These are phyloP conservation scores for Eleginops maclovinus DNA, from an alignment of 2,113 vertebrate species.

Conservation along the genomic window DNA sequence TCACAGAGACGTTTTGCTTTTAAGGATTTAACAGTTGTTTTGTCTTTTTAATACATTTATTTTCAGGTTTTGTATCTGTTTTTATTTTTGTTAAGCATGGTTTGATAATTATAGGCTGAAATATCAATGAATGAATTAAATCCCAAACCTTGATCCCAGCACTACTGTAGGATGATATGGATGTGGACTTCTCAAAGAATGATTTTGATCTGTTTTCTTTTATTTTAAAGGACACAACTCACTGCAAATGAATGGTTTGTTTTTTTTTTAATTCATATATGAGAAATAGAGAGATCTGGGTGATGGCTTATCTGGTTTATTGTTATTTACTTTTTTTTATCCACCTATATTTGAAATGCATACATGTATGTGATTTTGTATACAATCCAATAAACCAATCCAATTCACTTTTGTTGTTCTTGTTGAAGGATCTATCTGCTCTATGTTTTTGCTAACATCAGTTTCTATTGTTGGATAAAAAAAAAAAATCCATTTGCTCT, in stretches of 20 bases:
- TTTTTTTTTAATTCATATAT: background rate
- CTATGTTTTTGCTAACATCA: background rate
- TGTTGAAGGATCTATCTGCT: background rate
- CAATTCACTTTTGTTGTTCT: background rate
- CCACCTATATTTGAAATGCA: background rate
- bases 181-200: background rate
- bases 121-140: too few relatives aligned
- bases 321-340: background rate
- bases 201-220: background rate
- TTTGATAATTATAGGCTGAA: too few relatives aligned
- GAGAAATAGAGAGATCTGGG: background rate
- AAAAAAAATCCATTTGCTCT: background rate
- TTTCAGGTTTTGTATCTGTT: too few relatives aligned
- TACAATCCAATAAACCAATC: background rate
- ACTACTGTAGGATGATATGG: background rate
- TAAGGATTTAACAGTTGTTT: too few relatives aligned
- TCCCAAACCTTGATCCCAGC: background rate
- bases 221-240: background rate
- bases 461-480: background rate
- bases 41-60: too few relatives aligned
- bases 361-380: background rate
- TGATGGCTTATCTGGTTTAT: background rate
- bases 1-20: too few relatives aligned
- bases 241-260: background rate
- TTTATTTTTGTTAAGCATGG: too few relatives aligned